These are phyloP conservation scores for Myotis myotis DNA, from an alignment of 2,797 vertebrate species.

Conservation along the genomic window DNA sequence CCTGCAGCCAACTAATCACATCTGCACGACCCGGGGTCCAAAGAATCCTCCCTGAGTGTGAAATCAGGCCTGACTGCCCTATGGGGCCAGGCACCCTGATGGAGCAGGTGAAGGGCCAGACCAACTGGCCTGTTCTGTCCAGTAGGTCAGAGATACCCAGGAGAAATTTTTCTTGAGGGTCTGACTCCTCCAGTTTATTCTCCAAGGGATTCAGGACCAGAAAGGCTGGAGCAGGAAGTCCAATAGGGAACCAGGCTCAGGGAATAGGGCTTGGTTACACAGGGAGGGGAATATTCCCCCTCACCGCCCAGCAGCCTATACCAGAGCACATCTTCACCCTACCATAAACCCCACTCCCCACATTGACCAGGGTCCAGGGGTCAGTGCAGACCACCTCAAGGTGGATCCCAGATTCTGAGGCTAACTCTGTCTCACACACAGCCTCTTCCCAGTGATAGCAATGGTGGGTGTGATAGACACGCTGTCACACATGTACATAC, in stretches of 20 bases:
- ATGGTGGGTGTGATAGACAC: neutral
- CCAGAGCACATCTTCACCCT: neutral
- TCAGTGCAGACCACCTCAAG: neutral
- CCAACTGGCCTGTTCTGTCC: neutral
- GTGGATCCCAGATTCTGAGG: neutral
- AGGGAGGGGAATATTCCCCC: neutral
- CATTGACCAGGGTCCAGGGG: neutral
- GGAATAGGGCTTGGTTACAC: neutral
- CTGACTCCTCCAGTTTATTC: neutral
- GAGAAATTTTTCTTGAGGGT: neutral
- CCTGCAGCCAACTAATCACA: neutral
- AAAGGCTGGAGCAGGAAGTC: neutral
- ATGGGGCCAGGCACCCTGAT: neutral
- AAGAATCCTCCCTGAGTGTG: conserved; percentile 9
- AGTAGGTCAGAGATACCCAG: neutral
- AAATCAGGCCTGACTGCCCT: neutral
- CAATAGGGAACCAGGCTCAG: neutral
- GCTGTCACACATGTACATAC: neutral
- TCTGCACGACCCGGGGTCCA: neutral
- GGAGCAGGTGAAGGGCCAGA: no score
- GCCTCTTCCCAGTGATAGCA: neutral
- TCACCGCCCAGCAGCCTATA: neutral
- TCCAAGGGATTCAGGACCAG: neutral
- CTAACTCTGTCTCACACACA: neutral
- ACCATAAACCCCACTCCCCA: neutral